Evolutionary conservation across 2,113 vertebrate species (phyloP).

Genomic region (Thryonomys swinderianus): DNA sequence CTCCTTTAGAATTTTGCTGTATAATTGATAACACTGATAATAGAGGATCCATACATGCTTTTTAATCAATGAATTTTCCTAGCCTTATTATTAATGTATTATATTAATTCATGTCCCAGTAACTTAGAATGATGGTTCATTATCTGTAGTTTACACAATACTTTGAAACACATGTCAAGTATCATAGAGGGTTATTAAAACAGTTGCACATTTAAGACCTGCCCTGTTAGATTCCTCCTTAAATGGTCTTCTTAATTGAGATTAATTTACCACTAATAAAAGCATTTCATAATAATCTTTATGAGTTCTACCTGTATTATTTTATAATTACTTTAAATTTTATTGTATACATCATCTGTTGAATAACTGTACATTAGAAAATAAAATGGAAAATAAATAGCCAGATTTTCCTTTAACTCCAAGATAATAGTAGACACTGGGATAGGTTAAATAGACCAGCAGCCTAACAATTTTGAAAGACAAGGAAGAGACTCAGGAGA

Average conservation of each 20-base stretch:
- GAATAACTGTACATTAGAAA: neutral
- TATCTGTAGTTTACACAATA: neutral
- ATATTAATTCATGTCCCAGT: neutral
- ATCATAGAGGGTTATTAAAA: neutral
- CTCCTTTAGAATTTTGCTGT: neutral
- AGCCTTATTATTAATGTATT: neutral
- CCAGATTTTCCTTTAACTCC: neutral
- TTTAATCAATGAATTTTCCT: neutral
- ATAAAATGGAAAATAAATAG: neutral
- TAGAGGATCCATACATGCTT: neutral
- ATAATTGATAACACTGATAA: neutral
- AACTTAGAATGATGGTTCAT: neutral
- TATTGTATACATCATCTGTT: neutral
- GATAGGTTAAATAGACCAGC: neutral
- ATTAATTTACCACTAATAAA: neutral
- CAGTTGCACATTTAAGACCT: neutral
- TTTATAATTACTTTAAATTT: neutral
- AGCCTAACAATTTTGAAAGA: neutral
- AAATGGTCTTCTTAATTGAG: neutral
- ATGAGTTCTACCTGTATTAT: neutral
- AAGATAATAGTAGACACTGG: neutral
- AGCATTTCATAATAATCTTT: neutral
- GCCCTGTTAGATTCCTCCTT: neutral
- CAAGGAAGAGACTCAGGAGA: neutral
- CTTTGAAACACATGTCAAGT: neutral